A percentile compares a stretch with the other conserved stretches of the same genome.
Evolutionary conservation across 2,113 vertebrate species (phyloP).

Genomic region (Otolemur garnettii): DNA sequence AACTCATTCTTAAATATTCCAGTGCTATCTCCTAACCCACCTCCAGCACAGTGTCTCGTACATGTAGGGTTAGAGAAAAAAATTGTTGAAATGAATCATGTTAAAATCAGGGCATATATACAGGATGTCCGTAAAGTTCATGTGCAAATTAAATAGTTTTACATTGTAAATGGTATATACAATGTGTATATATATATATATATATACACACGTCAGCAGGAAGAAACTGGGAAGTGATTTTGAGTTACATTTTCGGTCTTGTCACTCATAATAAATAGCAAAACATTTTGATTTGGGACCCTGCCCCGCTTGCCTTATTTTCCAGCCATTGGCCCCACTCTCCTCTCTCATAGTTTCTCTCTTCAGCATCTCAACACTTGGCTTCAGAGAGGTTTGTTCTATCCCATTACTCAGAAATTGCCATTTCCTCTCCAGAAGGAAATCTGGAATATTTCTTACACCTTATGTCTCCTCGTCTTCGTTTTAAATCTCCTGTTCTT

Average conservation of each 20-base stretch:
- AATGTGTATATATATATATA: no score
- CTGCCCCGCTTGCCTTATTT: not conserved
- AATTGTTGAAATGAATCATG: not conserved
- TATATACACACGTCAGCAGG: not conserved
- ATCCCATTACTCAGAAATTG: not conserved
- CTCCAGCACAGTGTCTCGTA: not conserved
- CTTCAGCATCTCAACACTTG: not conserved
- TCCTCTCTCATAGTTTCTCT: not conserved
- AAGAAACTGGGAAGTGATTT: constrained; percentile 20
- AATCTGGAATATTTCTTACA: not conserved
- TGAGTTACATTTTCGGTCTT: not conserved
- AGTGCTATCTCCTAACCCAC: not conserved
- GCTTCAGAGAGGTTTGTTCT: not conserved
- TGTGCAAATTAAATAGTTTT: no score
- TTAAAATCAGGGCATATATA: not conserved
- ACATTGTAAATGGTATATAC: no score
- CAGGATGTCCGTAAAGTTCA: no score
- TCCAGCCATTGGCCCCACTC: not conserved
- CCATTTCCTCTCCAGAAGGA: not conserved
- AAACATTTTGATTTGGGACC: not conserved
- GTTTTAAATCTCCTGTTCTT: not conserved
- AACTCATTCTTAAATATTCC: not conserved
- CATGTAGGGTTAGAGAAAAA: not conserved
- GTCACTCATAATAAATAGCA: not conserved
- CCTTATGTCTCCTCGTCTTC: not conserved